Evolutionary conservation across 1,140 invertebrate genomes (phyloP), one percentile per base, ranked within the genome.

Genomic region (Drosophila burlai): DNA sequence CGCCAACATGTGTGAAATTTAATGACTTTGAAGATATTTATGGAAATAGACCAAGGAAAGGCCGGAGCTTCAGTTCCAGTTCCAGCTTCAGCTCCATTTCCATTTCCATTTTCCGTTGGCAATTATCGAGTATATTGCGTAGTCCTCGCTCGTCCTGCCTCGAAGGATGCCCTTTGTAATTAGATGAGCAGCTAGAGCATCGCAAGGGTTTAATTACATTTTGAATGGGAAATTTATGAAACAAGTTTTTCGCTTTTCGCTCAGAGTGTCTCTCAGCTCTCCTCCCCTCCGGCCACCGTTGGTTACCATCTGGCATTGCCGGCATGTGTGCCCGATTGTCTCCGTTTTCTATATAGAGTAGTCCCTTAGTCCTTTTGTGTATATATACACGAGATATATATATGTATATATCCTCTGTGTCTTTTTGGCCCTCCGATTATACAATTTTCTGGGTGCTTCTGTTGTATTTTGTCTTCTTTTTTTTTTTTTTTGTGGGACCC

Each of bases 1-100:
- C 54, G 76, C 79, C 86, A 91, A 72, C 85, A 91, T 90, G 85
- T 90, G 85, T 91, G 86, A 91, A 90, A 90, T 90, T 90, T 90
- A 90, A 90, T 90, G 85, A 90, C 85, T 90, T 85, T 82, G 85
- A 90, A 90, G 85, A 90, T 90, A 90, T 90, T 90, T 90, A 90
- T 85, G 86, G 79, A 89, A 87, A 69, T 80, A 75, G 72, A 66
- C 52, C 31, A 73, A 59, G 61, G 36, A n/a, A 34, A 26, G 31
- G 31, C 11, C 4, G 34, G 11, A 24, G 36, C 13, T 38, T 4
- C 11, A 38, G 36, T 15, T 52, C 3, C 10, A 13, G 26, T 0
- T 18, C 4, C 11, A 13, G 11, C 11, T 36, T n/a, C n/a, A 18
- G 15, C 9, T 38, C 52, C 34, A 38, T 21, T 55, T 50, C 57